Conservation (phyloP, 2,113 vertebrate genomes). For the Gorsachius goisagi region DNA sequence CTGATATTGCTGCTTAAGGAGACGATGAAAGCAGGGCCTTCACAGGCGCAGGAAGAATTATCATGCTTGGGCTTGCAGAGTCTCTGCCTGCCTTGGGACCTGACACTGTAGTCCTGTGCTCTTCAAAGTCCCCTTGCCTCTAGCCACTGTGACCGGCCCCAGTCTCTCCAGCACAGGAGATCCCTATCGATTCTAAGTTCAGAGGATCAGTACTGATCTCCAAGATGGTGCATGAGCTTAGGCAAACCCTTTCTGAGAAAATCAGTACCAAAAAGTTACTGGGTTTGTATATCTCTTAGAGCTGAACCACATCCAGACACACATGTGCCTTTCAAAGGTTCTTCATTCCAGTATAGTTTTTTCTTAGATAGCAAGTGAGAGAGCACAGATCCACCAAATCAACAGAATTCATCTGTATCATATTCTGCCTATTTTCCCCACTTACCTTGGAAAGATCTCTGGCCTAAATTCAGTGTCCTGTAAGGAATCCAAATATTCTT, state of each 20-base stretch:
- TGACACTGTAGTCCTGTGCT: background rate
- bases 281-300: background rate
- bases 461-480: background rate
- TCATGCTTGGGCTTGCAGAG: background rate
- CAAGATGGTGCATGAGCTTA: background rate
- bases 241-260: background rate
- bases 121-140: background rate
- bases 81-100: background rate
- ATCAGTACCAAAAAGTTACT: background rate
- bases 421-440: background rate
- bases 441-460: background rate
- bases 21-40: background rate
- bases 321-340: background rate
- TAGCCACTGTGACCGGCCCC: accelerated
- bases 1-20: background rate
- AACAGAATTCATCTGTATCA: background rate
- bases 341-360: background rate
- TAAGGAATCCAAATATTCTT: background rate
- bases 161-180: background rate
- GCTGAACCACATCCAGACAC: background rate
- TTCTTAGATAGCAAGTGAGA: background rate
- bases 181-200: background rate
- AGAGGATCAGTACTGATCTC: background rate
- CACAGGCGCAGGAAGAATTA: background rate
- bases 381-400: background rate